phyloP scores from a whole-genome alignment of 2,797 vertebrate genomes.

The Liasis olivaceus region DNA sequence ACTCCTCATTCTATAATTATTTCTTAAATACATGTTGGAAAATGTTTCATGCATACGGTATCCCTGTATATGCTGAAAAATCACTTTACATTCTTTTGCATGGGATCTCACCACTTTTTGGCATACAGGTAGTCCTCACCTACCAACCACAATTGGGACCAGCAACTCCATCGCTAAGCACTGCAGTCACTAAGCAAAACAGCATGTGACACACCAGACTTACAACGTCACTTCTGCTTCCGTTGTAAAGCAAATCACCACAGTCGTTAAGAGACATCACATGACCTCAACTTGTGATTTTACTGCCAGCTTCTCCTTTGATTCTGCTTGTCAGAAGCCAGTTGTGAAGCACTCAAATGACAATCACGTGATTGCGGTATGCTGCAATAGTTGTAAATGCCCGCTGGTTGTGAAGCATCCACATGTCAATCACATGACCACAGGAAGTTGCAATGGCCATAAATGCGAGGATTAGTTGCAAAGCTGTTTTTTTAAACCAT shows the following conservation, averaged over 20 bases:
- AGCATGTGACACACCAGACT: background rate
- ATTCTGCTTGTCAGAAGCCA: background rate
- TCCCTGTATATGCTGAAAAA: background rate
- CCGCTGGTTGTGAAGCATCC: too few species aligned
- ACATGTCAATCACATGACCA: too few species aligned
- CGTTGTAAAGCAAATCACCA: background rate
- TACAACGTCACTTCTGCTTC: background rate
- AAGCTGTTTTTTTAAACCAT: too few species aligned
- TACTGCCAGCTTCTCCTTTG: background rate
- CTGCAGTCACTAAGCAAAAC: background rate
- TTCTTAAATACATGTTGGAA: background rate
- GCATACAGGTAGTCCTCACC: background rate
- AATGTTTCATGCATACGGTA: background rate
- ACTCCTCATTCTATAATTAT: background rate
- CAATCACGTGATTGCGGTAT: background rate
- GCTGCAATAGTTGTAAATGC: background rate
- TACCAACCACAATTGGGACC: background rate
- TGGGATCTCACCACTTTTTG: background rate
- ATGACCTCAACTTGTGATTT: background rate
- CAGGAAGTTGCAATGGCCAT: too few species aligned
- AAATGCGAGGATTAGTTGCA: too few species aligned
- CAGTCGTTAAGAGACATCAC: background rate
- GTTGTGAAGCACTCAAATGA: background rate
- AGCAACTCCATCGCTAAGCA: background rate
- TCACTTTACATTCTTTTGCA: background rate